phyloP scores from a whole-genome alignment of 2,888 invertebrate species.

The Lasioglossum oenotherae region DNA sequence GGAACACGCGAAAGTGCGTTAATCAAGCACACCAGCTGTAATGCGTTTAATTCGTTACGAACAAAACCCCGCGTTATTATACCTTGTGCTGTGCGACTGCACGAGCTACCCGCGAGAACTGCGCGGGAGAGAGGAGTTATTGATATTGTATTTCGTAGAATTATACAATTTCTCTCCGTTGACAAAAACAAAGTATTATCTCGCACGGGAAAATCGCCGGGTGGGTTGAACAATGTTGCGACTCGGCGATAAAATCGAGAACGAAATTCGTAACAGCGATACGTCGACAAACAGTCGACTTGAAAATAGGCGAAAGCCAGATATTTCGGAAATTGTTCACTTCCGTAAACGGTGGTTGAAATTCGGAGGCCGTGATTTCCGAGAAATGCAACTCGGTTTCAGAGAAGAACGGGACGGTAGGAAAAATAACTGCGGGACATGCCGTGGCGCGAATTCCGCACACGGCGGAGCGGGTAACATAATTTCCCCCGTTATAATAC shows the following conservation, averaged over 20 bases:
- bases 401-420: neutral
- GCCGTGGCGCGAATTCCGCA: slow-evolving; percentile 29
- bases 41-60: slow-evolving; percentile 6
- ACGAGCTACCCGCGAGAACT: neutral
- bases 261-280: neutral
- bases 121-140: neutral
- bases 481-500: slow-evolving; percentile 76
- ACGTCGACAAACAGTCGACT: neutral
- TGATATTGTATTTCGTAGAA: neutral
- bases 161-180: neutral
- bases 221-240: neutral
- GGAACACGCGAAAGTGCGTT: slow-evolving; percentile 1
- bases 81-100: neutral
- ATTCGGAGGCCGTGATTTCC: slow-evolving; percentile 5
- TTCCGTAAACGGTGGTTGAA: neutral
- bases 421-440: slow-evolving; percentile 10
- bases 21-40: slow-evolving; percentile 14
- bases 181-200: neutral
- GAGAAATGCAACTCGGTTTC: slow-evolving; percentile 25
- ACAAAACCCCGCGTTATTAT: neutral
- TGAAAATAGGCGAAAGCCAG: neutral
- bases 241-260: neutral
- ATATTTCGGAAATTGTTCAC: neutral
- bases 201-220: neutral
- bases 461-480: slow-evolving; percentile 46